phyloP scores from a whole-genome alignment of 1,140 invertebrate genomes.

The Spodoptera litura region DNA sequence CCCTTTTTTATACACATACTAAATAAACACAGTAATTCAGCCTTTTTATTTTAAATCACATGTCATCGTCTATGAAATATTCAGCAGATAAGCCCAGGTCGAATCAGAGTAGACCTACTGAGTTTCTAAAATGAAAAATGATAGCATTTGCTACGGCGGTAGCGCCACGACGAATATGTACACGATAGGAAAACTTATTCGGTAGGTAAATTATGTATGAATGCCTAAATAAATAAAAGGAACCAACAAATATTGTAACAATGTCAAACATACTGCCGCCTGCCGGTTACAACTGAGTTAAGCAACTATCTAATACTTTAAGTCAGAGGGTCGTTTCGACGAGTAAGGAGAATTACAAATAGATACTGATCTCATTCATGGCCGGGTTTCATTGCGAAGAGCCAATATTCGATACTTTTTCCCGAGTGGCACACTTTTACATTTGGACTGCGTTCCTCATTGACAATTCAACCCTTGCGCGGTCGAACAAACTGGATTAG shows the following conservation, averaged over 20 bases:
- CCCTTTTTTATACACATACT: too few relatives aligned
- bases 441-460: constrained; percentile 78
- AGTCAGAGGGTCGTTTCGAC: constrained; percentile 39
- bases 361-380: constrained; percentile 63
- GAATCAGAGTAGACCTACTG: too few relatives aligned
- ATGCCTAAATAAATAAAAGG: not conserved
- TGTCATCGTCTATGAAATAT: too few relatives aligned
- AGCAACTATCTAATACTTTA: constrained; percentile 42
- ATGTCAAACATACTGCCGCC: constrained; percentile 10
- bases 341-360: constrained; percentile 58
- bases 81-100: too few relatives aligned
- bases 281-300: constrained; percentile 26
- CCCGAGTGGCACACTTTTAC: constrained; percentile 71
- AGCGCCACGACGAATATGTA: too few relatives aligned
- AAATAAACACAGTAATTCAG: not conserved
- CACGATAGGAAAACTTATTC: not conserved
- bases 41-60: not conserved
- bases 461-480: constrained; percentile 83
- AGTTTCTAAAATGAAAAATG: too few relatives aligned
- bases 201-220: not conserved
- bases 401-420: constrained; percentile 66
- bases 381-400: constrained; percentile 66
- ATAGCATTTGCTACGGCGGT: too few relatives aligned
- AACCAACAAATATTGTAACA: constrained; percentile 1
- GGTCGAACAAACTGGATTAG: constrained; percentile 84